These are phyloP conservation scores for Boleophthalmus pectinirostris DNA, from an alignment of 2,113 vertebrate species.

Conservation along the genomic window DNA sequence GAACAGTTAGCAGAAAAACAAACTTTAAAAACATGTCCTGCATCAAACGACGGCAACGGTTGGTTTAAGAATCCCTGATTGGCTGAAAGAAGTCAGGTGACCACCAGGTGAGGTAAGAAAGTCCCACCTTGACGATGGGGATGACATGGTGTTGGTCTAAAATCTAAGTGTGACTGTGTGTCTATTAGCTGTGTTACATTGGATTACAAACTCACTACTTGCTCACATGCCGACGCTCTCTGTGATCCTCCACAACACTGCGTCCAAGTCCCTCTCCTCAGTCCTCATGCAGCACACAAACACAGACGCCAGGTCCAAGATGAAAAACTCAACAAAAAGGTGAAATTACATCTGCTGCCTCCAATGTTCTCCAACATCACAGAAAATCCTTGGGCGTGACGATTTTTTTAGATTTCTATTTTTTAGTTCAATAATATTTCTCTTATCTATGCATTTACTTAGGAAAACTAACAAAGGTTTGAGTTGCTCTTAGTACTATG, in stretches of 20 bases:
- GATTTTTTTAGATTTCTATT: conserved; percentile 36
- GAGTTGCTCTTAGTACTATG: conserved; percentile 75
- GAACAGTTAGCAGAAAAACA: conserved; percentile 52
- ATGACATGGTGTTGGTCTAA: conserved; percentile 67
- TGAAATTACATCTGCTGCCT: conserved; percentile 71
- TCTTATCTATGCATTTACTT: conserved; percentile 71
- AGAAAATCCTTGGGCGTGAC: conserved; percentile 76
- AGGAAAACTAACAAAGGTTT: conserved; percentile 72
- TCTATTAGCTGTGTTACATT: conserved; percentile 36
- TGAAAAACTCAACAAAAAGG: conserved; percentile 31
- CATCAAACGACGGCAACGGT: conserved; percentile 64
- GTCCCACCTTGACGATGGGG: conserved; percentile 68
- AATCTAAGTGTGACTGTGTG: conserved; percentile 44
- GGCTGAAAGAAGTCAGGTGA: conserved; percentile 82
- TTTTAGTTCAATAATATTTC: conserved; percentile 72
- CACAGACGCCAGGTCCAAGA: conserved; percentile 64
- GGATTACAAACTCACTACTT: conserved; percentile 60
- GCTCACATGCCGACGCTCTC: conserved; percentile 56
- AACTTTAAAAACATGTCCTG: conserved; percentile 70
- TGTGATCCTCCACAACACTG: conserved; percentile 61
- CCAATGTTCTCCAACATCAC: conserved; percentile 70
- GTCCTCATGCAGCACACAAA: conserved; percentile 72
- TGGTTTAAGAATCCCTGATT: conserved; percentile 83
- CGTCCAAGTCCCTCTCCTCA: conserved; percentile 61
- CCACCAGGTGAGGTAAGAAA: conserved; percentile 79